Evolutionary conservation across 2,888 invertebrate genomes (phyloP).

Genomic region (Sminthurinus aureus): DNA sequence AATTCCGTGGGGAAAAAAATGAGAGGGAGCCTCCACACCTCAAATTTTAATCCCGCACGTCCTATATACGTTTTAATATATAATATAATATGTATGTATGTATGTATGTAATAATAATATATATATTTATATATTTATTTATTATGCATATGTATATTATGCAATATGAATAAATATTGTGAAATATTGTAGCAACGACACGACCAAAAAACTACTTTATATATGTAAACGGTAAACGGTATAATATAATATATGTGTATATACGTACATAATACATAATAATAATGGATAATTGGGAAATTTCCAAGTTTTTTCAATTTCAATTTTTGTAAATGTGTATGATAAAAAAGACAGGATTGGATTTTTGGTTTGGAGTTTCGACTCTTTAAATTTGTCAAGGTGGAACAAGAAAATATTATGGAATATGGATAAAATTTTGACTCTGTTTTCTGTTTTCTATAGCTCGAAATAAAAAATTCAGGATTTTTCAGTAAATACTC

Average conservation of each 20-base stretch:
- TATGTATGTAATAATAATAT: neutral
- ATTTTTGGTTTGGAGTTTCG: too few relatives aligned
- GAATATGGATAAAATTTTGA: too few relatives aligned
- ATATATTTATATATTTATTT: conserved; percentile 3
- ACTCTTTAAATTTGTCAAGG: too few relatives aligned
- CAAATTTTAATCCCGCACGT: conserved; percentile 46
- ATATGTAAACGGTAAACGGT: neutral
- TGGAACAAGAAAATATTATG: too few relatives aligned
- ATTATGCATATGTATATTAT: neutral
- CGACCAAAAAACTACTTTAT: conserved; percentile 20
- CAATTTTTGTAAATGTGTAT: too few relatives aligned
- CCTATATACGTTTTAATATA: too few relatives aligned
- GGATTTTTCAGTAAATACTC: too few relatives aligned
- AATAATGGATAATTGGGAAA: neutral
- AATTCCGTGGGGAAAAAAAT: conserved; percentile 43
- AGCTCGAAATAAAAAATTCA: too few relatives aligned
- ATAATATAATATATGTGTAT: neutral
- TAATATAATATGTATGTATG: too few relatives aligned
- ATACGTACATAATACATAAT: conserved; percentile 27
- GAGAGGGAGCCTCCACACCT: conserved; percentile 54
- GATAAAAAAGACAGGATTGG: too few relatives aligned
- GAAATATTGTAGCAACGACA: conserved; percentile 35
- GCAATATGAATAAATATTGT: conserved; percentile 25
- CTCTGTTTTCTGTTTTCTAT: too few relatives aligned
- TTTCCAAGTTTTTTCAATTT: too few relatives aligned